phyloP scores from a whole-genome alignment of 2,888 invertebrate species.

The Mythimna loreyi region DNA sequence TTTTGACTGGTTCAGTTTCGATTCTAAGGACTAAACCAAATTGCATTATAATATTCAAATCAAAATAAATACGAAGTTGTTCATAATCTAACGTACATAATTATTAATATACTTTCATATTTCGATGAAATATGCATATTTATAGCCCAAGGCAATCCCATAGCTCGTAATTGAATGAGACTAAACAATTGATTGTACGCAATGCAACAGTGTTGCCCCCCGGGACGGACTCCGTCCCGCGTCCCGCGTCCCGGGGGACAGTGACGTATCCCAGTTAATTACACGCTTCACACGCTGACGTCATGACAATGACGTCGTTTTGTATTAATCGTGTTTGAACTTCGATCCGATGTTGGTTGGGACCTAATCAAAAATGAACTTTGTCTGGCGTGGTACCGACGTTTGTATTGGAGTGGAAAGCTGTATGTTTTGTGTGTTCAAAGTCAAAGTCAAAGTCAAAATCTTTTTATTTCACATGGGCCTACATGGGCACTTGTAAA shows the following conservation, averaged over 20 bases:
- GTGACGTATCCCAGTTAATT: conserved; percentile 66
- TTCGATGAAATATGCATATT: not conserved
- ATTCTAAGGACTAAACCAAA: not conserved
- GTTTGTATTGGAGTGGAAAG: conserved; percentile 29
- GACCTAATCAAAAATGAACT: conserved; percentile 37
- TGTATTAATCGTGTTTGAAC: conserved; percentile 64
- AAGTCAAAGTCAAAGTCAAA: too few relatives aligned
- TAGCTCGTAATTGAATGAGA: conserved; percentile 57
- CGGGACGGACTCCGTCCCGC: conserved; percentile 35
- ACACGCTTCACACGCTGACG: conserved; percentile 69
- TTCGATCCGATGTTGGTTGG: conserved; percentile 36
- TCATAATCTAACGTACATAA: too few relatives aligned
- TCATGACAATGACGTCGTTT: conserved; percentile 63
- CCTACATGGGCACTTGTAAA: too few relatives aligned
- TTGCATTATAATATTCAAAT: not conserved
- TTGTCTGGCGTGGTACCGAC: conserved; percentile 9
- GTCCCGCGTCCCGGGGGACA: conserved; percentile 40
- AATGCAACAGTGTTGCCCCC: conserved; percentile 59
- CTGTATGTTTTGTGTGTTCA: conserved; percentile 25
- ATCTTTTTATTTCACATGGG: too few relatives aligned
- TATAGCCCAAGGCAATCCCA: conserved; percentile 28
- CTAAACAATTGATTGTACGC: conserved; percentile 63
- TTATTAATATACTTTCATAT: conserved; percentile 20
- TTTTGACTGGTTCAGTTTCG: not conserved
- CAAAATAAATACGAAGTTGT: not conserved